A percentile compares a stretch with the other conserved stretches of the same genome.
Conservation (phyloP, 2,797 vertebrate genomes). For the Mormyrops attenuatus region DNA sequence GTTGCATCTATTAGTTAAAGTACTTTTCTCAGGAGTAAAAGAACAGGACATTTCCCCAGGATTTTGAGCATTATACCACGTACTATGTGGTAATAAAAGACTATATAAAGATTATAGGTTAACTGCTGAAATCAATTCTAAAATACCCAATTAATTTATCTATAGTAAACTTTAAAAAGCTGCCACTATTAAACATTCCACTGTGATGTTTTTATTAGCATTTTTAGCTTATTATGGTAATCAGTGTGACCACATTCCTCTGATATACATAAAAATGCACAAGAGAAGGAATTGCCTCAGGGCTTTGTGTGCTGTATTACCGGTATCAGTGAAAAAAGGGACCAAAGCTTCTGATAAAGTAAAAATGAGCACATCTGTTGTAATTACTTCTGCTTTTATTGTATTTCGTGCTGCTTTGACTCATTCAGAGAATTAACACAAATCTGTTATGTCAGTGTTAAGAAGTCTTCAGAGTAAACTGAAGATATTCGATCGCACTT, state of each 20-base stretch:
- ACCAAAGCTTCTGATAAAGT: not conserved
- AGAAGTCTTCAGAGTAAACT: not conserved
- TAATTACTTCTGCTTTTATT: not conserved
- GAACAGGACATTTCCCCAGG: not conserved
- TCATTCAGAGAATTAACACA: conserved; percentile 5
- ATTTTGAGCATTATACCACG: not conserved
- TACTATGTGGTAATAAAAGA: not conserved
- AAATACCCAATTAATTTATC: not conserved
- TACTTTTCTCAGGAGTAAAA: not conserved
- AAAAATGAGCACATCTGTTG: not conserved
- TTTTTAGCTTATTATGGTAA: not conserved
- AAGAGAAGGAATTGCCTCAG: not conserved
- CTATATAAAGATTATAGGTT: not conserved
- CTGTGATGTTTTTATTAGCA: not conserved
- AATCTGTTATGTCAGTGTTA: conserved; percentile 27
- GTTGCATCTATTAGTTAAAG: not conserved
- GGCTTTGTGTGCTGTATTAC: not conserved
- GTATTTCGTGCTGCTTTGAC: not conserved
- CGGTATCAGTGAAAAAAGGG: not conserved
- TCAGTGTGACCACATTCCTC: not conserved
- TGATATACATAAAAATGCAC: not conserved
- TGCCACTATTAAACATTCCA: not conserved
- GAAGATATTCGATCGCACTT: not conserved
- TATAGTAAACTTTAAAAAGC: not conserved
- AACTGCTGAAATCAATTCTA: not conserved